These are phyloP conservation scores for Pseudorhombus dupliciocellatus DNA, from an alignment of 2,113 vertebrate species.

Conservation along the genomic window DNA sequence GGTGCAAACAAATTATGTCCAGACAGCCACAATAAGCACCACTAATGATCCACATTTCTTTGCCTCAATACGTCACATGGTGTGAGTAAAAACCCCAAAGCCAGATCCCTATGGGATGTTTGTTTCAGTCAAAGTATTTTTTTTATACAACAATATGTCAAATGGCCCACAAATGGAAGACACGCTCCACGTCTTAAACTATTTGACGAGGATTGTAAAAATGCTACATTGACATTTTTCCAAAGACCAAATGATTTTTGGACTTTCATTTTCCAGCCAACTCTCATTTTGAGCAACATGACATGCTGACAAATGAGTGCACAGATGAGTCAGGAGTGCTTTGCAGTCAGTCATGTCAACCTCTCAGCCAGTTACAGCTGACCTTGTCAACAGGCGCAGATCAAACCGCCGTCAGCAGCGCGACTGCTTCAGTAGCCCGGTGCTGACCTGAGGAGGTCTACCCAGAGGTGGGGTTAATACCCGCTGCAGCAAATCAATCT, in stretches of 20 bases:
- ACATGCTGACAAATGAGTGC: slow-evolving; percentile 62
- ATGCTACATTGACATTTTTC: not conserved
- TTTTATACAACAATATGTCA: not conserved
- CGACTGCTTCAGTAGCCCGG: slow-evolving; percentile 54
- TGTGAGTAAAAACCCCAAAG: slow-evolving; percentile 24
- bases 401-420: slow-evolving; percentile 49
- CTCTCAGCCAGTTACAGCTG: slow-evolving; percentile 60
- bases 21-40: slow-evolving; percentile 52
- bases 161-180: not conserved
- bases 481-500: slow-evolving; percentile 61
- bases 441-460: slow-evolving; percentile 57
- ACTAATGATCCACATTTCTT: slow-evolving; percentile 41
- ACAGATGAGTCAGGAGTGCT: slow-evolving; percentile 52
- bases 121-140: not conserved
- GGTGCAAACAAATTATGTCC: slow-evolving; percentile 71
- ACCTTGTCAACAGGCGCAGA: slow-evolving; percentile 65
- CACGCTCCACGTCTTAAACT: not conserved
- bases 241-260: slow-evolving; percentile 12
- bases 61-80: slow-evolving; percentile 34
- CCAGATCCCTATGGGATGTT: not conserved
- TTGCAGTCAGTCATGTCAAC: slow-evolving; percentile 63
- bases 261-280: slow-evolving; percentile 21
- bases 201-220: slow-evolving; percentile 9
- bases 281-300: slow-evolving; percentile 28
- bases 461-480: slow-evolving; percentile 64